These are phyloP conservation scores for Phrynocephalus versicolor DNA, from an alignment of 2,113 vertebrate species.

Conservation along the genomic window DNA sequence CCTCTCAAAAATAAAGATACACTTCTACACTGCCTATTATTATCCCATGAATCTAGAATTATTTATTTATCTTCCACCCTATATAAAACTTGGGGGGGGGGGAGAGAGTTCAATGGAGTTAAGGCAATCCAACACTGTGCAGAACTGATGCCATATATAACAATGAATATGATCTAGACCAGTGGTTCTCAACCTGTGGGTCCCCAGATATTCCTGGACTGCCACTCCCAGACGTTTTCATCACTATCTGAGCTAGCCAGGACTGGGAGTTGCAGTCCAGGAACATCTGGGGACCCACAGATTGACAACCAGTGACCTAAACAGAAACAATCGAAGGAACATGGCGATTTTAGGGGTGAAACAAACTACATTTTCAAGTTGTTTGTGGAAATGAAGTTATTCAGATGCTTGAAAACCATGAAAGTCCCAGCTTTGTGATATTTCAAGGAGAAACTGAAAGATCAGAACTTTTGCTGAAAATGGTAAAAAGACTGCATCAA, in stretches of 20 bases:
- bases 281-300: too few relatives aligned
- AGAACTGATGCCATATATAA: background rate
- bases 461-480: background rate
- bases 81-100: background rate
- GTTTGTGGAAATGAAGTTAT: background rate
- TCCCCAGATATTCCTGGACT: too few relatives aligned
- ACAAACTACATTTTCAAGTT: background rate
- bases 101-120: background rate
- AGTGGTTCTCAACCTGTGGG: too few relatives aligned
- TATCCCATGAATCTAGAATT: background rate
- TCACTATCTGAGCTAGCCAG: too few relatives aligned
- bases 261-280: too few relatives aligned
- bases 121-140: too few relatives aligned
- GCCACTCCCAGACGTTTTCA: too few relatives aligned
- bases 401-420: background rate
- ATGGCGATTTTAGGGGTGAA: background rate
- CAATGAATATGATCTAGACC: background rate
- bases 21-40: background rate
- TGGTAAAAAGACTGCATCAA: background rate
- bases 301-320: too few relatives aligned
- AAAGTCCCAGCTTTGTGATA: background rate
- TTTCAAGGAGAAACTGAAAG: background rate
- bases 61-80: background rate
- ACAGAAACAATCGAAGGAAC: background rate
- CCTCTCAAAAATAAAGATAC: background rate